These are phyloP conservation scores for Sebastes minor DNA, from an alignment of 2,797 vertebrate genomes.

Conservation along the genomic window DNA sequence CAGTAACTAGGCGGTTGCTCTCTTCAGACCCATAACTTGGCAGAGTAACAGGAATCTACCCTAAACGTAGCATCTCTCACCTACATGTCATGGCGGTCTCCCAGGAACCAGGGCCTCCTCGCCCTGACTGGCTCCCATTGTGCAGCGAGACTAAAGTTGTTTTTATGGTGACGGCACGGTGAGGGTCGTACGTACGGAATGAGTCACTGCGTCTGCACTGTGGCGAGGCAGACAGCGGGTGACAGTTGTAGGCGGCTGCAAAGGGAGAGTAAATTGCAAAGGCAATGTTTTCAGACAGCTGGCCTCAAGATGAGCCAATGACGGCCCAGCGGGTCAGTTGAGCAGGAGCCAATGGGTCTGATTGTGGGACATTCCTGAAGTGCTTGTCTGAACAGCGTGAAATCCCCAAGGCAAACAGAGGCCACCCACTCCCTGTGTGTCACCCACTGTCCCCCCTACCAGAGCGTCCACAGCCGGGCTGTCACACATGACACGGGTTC, in stretches of 20 bases:
- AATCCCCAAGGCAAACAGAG: slow-evolving; percentile 77
- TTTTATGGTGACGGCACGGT: slow-evolving; percentile 36
- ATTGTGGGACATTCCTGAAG: slow-evolving; percentile 78
- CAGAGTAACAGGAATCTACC: slow-evolving; percentile 14
- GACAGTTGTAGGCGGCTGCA: slow-evolving; percentile 60
- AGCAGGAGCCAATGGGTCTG: slow-evolving; percentile 72
- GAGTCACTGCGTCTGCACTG: slow-evolving; percentile 47
- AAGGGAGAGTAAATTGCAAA: slow-evolving; percentile 33
- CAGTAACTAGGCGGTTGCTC: neutral
- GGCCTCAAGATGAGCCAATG: slow-evolving; percentile 67
- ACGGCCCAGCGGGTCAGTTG: slow-evolving; percentile 51
- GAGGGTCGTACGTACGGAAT: slow-evolving; percentile 2
- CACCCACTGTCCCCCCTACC: slow-evolving; percentile 38
- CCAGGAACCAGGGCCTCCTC: slow-evolving; percentile 22
- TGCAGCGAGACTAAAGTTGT: slow-evolving; percentile 31
- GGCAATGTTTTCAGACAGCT: slow-evolving; percentile 64
- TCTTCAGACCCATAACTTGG: slow-evolving; percentile 17
- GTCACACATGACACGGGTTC: neutral
- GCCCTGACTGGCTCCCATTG: slow-evolving; percentile 47
- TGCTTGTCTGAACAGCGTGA: slow-evolving; percentile 75
- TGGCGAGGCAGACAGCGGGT: slow-evolving; percentile 41
- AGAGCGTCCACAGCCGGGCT: neutral
- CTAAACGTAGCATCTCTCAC: slow-evolving; percentile 55
- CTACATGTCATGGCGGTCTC: slow-evolving; percentile 38
- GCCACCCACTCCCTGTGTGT: slow-evolving; percentile 62